Evolutionary conservation across 2,888 invertebrate genomes (phyloP), one percentile per base, ranked within the genome.

Genomic region (Drosophila seclusa): DNA sequence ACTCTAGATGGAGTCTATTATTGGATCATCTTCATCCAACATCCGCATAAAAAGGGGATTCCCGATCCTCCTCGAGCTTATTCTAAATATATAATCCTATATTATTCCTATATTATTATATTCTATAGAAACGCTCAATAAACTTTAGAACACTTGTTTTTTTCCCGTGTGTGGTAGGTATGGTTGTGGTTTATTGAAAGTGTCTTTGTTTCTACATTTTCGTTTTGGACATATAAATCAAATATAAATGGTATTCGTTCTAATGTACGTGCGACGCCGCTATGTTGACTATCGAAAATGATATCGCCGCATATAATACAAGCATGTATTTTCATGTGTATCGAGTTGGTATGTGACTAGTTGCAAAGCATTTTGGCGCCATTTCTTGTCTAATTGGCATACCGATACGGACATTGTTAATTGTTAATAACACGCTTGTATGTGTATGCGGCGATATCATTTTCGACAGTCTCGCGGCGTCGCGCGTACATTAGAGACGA

Each of bases 321-420:
- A 8, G 32, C 3, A 45, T 71, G 73, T 27, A 21, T 45, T 54
- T 29, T 38, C 27, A 18, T 18, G 21, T 16, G 34, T 38, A 77
- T 75, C 75, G 73, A 59, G 24, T 6, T 16, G 42, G 10, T 42
- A 16, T 24, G 36, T 16, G 29, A 21, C 45, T 34, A 49, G 38
- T 27, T 40, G 32, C 13, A 48, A 8, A 13, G 11, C n/a, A 29
- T 66, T 76, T 80, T 80, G 76, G 77, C 77, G 77, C 77, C 52
- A 48, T 40, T 72, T 60, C 49, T 55, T 7, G 62, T 49, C 55
- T 18, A 45, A 49, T 63, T 24, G n/a, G n/a, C 31, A 8, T 29
- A 13, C 5, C 13, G 18, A 63, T 50, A n/a, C 42, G 62, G 4
- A 45, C n/a, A 38, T 62, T 42, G 45, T 32, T 7, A 58, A 42